These are phyloP conservation scores for Chelonus formosanus DNA, from an alignment of 2,888 invertebrate species.

Conservation along the genomic window DNA sequence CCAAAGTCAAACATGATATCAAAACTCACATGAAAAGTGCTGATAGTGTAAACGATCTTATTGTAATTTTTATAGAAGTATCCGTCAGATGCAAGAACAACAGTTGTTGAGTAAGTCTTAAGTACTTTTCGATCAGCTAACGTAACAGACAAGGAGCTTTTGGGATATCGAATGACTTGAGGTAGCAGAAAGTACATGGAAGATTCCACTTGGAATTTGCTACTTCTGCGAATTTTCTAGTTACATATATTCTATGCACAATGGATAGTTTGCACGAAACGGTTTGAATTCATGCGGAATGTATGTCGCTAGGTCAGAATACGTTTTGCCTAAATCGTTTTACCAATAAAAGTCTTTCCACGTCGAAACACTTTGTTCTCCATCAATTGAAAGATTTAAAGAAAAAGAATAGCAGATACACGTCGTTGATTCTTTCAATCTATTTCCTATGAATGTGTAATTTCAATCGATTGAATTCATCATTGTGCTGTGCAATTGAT, in stretches of 20 bases:
- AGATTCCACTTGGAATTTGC: constrained; percentile 12
- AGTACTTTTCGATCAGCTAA: constrained; percentile 27
- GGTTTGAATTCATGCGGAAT: constrained; percentile 41
- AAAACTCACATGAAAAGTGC: no score
- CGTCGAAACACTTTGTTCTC: constrained; percentile 31
- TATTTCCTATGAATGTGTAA: constrained; percentile 1
- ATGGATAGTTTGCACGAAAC: constrained; percentile 16
- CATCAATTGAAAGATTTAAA: constrained; percentile 25
- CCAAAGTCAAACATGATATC: no score
- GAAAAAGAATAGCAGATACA: neutral
- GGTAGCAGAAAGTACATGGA: constrained; percentile 3
- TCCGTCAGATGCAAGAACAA: constrained; percentile 18
- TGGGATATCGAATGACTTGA: constrained; percentile 22
- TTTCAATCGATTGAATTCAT: constrained; percentile 11
- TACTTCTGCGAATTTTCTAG: constrained; percentile 19
- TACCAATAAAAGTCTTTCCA: constrained; percentile 33
- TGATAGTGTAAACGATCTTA: neutral
- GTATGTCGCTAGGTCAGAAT: constrained; percentile 46
- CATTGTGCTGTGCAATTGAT: constrained; percentile 15
- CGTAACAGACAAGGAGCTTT: constrained; percentile 32
- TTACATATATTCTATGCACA: constrained; percentile 22
- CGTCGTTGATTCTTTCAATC: constrained; percentile 12
- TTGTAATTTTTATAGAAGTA: constrained; percentile 27
- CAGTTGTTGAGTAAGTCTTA: constrained; percentile 25
- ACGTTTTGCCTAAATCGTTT: constrained; percentile 38